Conservation (phyloP, 2,797 vertebrate genomes). For the Sebastes nivosus region DNA sequence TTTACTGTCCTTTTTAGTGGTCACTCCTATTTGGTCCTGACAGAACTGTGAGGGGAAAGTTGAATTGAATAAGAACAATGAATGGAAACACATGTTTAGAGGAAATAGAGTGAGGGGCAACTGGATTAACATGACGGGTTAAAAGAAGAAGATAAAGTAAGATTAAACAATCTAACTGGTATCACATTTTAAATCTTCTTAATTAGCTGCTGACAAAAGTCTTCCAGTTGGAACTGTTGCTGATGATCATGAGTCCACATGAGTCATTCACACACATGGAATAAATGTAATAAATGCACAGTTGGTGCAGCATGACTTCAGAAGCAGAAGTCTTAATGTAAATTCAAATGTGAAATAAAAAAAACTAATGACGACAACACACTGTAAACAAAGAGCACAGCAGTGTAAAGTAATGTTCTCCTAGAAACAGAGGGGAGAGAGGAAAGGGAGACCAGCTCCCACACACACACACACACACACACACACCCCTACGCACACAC, state of each 20-base stretch:
- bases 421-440: neutral
- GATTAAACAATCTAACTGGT: neutral
- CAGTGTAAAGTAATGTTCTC: neutral
- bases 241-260: neutral
- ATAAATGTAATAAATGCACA: neutral
- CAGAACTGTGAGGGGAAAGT: neutral
- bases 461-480: neutral
- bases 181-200: neutral
- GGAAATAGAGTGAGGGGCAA: neutral
- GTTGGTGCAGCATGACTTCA: neutral
- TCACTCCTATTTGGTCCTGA: neutral
- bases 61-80: neutral
- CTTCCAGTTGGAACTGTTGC: neutral
- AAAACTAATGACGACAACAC: neutral
- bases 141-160: neutral
- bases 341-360: neutral
- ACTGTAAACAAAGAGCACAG: neutral
- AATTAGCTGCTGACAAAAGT: neutral
- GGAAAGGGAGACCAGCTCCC: slow-evolving; percentile 13
- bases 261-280: neutral
- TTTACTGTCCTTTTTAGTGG: neutral
- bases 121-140: neutral
- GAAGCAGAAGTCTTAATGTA: neutral
- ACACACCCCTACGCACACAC: neutral
- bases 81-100: neutral